Evolutionary conservation across 2,113 vertebrate species (phyloP).

Genomic region (Clinocottus analis): DNA sequence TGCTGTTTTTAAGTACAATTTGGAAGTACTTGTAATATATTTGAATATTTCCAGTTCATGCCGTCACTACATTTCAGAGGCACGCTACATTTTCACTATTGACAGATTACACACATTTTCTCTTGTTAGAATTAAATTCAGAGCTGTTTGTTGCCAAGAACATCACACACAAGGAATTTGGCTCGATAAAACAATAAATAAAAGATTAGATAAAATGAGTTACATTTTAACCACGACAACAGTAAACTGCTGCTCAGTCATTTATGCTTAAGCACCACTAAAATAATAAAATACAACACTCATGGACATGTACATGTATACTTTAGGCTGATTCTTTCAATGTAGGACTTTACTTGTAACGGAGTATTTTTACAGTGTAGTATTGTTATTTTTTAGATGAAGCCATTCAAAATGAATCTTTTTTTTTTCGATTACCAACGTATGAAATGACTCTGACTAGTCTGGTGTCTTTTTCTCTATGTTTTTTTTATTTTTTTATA

Average conservation of each 20-base stretch:
- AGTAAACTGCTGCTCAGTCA: neutral
- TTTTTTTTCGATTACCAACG: neutral
- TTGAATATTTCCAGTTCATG: neutral
- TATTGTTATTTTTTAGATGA: neutral
- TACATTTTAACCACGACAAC: neutral
- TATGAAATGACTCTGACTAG: neutral
- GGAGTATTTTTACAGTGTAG: neutral
- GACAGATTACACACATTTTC: neutral
- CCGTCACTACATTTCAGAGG: neutral
- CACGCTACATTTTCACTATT: neutral
- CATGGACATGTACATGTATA: neutral
- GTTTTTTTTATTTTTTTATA: too few relatives aligned
- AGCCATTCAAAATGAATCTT: neutral
- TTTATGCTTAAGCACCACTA: neutral
- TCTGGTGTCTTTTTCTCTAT: too few relatives aligned
- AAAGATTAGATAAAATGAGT: neutral
- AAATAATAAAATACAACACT: neutral
- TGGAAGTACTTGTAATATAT: neutral
- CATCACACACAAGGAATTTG: neutral
- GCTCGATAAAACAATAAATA: neutral
- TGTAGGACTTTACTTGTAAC: too few relatives aligned
- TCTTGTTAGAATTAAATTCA: neutral
- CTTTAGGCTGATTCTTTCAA: neutral
- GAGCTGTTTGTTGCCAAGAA: too few relatives aligned
- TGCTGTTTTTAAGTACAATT: neutral